A percentile compares a stretch with the other conserved stretches of the same genome.
Conservation (phyloP, 1,140 invertebrate genomes). For the Microplitis mediator region DNA sequence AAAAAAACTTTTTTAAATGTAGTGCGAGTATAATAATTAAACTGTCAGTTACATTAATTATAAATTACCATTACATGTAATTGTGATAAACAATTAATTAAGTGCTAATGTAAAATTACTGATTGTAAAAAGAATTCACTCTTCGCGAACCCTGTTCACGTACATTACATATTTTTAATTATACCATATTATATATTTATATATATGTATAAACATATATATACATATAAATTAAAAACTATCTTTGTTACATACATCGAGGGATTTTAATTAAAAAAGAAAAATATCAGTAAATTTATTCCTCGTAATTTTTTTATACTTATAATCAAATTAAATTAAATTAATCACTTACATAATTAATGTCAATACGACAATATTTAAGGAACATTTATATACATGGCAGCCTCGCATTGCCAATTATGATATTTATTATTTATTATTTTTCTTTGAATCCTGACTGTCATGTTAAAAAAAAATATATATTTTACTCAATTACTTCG, state of each 20-base stretch:
- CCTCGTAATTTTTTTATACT: background rate
- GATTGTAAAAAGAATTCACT: background rate
- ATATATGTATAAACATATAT: no score
- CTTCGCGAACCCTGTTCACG: no score
- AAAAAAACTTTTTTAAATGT: no score
- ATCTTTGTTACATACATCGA: no score
- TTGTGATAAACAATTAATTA: background rate
- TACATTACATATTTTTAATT: no score
- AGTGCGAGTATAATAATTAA: no score
- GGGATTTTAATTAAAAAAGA: no score
- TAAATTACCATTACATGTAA: background rate
- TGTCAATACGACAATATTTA: constrained; percentile 30
- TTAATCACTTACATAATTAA: no score
- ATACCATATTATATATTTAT: no score
- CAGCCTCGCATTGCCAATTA: constrained; percentile 26
- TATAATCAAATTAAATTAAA: background rate
- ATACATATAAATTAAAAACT: no score
- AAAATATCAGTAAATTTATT: background rate
- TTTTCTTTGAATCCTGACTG: background rate
- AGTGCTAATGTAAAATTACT: background rate
- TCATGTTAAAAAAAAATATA: background rate
- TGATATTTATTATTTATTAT: constrained; percentile 5
- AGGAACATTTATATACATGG: constrained; percentile 34
- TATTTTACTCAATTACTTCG: no score
- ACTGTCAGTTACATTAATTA: no score